Evolutionary conservation across 2,113 vertebrate genomes (phyloP), one percentile per base, ranked within the genome.

Genomic region (Bos javanicus): DNA sequence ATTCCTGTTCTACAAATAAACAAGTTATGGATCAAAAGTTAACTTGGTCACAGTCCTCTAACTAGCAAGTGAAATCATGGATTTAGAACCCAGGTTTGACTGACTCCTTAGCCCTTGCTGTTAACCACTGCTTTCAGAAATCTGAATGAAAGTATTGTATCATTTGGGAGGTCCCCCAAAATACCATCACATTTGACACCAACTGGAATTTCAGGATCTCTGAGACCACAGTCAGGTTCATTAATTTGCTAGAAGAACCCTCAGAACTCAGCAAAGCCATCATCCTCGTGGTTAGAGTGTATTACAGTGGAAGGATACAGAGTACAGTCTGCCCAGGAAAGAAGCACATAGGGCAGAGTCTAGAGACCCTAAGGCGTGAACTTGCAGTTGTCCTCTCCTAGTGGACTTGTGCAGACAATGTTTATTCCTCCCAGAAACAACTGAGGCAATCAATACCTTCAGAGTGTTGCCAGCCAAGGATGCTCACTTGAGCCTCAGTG

Each of bases 21-120:
- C 23, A 93, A 30, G 15, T 50, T 71, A 80, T 57, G 15, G 30
- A 89, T 86, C 30, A 43, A n/a, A 98, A 90, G 26, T 94, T 88
- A 91, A 89, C 71, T 82, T 95, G 7, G 23, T 87, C n/a, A 12
- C 9, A 54, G 9, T 85, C 28, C n/a, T 90, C 36, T 88, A 93
- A 95, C 59, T 94, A 88, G 33, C 28, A 89, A 30, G 4, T 81
- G 30, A 71, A 91, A 9, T 84, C 57, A 81, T 28, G 17, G 16
- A 52, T 91, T 94, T 93, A 81, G 96, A 94, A 94, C 19, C 14
- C 60, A 89, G 33, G 12, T 54, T 48, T 94, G n/a, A 95, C 62
- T 94, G 54, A 52, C 26, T 81, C 43, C 33, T 83, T 5, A 60
- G 16, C 25, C 59, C 39, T 87, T 88, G 56, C 57, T 88, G 2